Base-by-base conservation (phyloP, 2,888 invertebrate genomes). In the Rhagophthalmus giganteus region DNA sequence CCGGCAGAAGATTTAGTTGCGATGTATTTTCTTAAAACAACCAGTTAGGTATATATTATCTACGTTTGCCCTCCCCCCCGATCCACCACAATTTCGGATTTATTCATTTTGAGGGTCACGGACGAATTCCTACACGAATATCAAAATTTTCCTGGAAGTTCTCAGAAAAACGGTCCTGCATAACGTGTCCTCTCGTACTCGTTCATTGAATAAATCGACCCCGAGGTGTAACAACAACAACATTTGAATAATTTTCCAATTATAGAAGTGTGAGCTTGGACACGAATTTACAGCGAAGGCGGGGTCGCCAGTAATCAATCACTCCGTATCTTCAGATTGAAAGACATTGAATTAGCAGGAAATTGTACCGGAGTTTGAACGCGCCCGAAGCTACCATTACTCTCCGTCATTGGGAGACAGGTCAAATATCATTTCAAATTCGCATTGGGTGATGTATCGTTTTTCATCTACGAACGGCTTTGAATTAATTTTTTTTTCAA, bases 271-370 rank as follows among this genome's bases (percentile, higher is more conserved):
- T 34, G 35, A 41, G 40, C 32, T 47, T 48, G 40, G 32, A 40
- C 48, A 26, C 34, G 40, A 48, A 48, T 20, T 41, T 40, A 47
- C 38, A 48, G 11, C 27, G 33, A 30, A 48, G 71, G 70, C 67
- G 69, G 62, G 57, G 58, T 62, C 60, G 47, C 44, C 55, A 47
- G 69, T 68, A 71, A 74, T 74, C 75, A 73, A 74, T 74, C 75
- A 74, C 71, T 61, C 64, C 66, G 67, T 73, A 73, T 74, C 74
- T 72, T 71, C 62, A 72, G 74, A 76, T 76, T 76, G 76, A 76
- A 76, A 76, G 75, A 75, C 76, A 76, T 76, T 76, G 76, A 76
- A 76, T 76, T 74, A 75, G 73, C 74, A 74, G 75, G 75, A 76
- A 76, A 75, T 75, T 74, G 73, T 70, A 70, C 70, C 67, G 64